phyloP scores from a whole-genome alignment of 2,113 vertebrate species.

The Promerops cafer region DNA sequence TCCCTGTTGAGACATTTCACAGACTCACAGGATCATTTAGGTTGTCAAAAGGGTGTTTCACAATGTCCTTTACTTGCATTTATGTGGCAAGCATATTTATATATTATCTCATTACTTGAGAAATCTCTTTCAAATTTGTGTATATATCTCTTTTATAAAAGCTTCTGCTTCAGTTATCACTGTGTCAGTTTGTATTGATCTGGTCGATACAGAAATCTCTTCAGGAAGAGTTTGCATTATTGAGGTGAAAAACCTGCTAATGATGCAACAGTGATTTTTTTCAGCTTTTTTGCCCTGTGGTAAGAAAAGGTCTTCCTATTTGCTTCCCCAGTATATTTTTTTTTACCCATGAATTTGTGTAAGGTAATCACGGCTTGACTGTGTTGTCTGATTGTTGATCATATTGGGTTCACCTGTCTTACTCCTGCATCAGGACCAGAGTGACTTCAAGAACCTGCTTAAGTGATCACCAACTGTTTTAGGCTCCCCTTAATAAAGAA shows the following conservation, averaged over 20 bases:
- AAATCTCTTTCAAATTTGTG: not conserved
- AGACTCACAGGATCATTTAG: not conserved
- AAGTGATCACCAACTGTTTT: not conserved
- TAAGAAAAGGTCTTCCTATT: not conserved
- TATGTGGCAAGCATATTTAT: not conserved
- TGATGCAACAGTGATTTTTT: not conserved
- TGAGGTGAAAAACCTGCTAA: not conserved
- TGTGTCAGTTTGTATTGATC: not conserved
- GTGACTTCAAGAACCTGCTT: not conserved
- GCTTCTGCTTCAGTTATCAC: not conserved
- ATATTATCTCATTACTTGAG: not conserved
- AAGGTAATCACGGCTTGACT: not conserved
- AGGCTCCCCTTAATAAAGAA: not conserved
- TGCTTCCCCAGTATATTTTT: not conserved
- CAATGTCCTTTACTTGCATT: not conserved
- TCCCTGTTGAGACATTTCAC: not conserved
- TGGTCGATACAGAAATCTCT: not conserved
- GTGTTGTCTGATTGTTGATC: not conserved
- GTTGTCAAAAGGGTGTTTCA: not conserved
- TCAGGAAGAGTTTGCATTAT: not conserved
- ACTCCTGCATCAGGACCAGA: not conserved
- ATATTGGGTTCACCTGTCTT: not conserved
- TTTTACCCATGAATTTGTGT: not conserved
- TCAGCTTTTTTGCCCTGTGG: not conserved
- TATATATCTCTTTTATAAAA: not conserved